Conservation (phyloP, 2,888 invertebrate species). For the Aspidapion aeneum region DNA sequence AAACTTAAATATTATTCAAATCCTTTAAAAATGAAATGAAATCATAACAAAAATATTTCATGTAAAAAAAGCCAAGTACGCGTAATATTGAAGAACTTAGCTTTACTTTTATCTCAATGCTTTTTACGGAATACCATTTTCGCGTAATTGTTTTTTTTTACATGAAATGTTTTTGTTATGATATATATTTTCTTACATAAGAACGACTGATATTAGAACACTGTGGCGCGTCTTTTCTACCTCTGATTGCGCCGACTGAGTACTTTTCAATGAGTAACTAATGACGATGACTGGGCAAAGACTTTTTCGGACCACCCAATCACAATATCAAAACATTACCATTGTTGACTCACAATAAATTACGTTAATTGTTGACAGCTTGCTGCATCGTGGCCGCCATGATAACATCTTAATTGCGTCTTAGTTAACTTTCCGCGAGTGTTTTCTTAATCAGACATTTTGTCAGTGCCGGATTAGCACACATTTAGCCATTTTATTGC, state of each 20-base stretch:
- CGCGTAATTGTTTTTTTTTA: too few relatives aligned
- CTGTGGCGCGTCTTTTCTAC: background rate
- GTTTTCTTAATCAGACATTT: slow-evolving; percentile 44
- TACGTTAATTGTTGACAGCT: slow-evolving; percentile 51
- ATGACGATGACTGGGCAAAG: slow-evolving; percentile 45
- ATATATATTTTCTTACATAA: too few relatives aligned
- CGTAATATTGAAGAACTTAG: too few relatives aligned
- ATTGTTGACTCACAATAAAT: slow-evolving; percentile 51
- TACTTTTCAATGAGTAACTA: slow-evolving; percentile 47
- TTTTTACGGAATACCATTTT: too few relatives aligned
- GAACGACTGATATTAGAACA: too few relatives aligned
- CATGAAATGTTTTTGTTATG: too few relatives aligned
- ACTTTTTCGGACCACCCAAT: slow-evolving; percentile 46
- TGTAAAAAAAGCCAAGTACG: too few relatives aligned
- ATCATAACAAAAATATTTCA: too few relatives aligned
- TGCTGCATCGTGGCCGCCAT: slow-evolving; percentile 45
- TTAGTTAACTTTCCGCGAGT: slow-evolving; percentile 46
- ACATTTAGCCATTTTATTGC: too few relatives aligned
- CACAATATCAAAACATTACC: slow-evolving; percentile 49
- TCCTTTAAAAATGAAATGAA: too few relatives aligned
- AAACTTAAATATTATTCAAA: too few relatives aligned
- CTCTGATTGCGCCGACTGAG: slow-evolving; percentile 24
- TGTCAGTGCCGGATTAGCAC: slow-evolving; percentile 10
- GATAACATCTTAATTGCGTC: slow-evolving; percentile 51
- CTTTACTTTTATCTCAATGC: too few relatives aligned